These are phyloP conservation scores for Alauda arvensis DNA, from an alignment of 2,797 vertebrate genomes.

Conservation along the genomic window DNA sequence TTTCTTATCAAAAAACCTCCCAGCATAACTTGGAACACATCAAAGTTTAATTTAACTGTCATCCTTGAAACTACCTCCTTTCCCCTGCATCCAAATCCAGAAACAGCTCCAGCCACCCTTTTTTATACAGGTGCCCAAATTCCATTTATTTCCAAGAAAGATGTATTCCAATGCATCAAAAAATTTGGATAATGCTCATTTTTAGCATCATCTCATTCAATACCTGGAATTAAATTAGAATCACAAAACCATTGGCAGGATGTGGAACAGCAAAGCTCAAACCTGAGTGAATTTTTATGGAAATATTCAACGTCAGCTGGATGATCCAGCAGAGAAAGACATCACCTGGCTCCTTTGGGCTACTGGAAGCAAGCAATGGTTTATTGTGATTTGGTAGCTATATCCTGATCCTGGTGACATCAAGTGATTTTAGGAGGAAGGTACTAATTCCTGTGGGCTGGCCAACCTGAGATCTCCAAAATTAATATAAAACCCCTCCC, in stretches of 20 bases:
- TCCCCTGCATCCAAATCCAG: not conserved
- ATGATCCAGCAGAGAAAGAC: not conserved
- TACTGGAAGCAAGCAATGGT: not conserved
- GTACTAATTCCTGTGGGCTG: not conserved
- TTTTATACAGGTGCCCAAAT: not conserved
- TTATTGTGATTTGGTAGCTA: not conserved
- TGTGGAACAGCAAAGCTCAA: not conserved
- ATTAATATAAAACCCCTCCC: not conserved
- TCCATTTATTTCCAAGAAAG: not conserved
- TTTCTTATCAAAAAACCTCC: not conserved
- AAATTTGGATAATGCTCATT: rapidly evolving
- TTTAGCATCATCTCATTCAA: not conserved
- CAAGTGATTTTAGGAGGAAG: not conserved
- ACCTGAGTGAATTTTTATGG: not conserved
- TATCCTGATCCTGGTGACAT: not conserved
- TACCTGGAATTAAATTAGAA: not conserved
- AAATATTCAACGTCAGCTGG: not conserved
- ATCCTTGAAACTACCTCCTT: not conserved
- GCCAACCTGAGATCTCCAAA: not conserved
- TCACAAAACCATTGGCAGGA: rapidly evolving
- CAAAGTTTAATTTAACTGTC: not conserved
- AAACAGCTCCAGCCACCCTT: not conserved
- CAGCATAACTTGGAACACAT: not conserved
- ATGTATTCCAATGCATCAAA: not conserved
- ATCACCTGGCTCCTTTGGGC: not conserved